These are phyloP conservation scores for Temnopleurus reevesii DNA, from an alignment of 53 echinoderm and acorn worm species.

Conservation along the genomic window DNA sequence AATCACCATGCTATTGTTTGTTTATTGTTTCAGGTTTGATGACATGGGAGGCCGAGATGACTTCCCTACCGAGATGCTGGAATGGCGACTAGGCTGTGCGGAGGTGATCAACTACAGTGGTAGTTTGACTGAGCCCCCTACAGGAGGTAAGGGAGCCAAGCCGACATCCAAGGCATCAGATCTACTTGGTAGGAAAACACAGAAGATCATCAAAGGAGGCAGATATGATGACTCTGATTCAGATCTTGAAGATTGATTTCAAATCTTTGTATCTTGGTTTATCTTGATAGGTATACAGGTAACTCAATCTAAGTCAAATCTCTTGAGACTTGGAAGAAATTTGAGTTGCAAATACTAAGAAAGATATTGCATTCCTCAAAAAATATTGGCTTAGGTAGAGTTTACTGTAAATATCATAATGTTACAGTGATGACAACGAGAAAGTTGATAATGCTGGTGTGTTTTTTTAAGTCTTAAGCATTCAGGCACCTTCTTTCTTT, in stretches of 20 bases:
- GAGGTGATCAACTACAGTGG: slow-evolving; percentile 92
- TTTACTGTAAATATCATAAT: too few relatives aligned
- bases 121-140: slow-evolving; percentile 86
- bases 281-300: too few relatives aligned
- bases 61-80: slow-evolving; percentile 97
- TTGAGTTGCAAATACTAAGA: too few relatives aligned
- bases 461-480: too few relatives aligned
- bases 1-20: background rate
- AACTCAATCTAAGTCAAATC: too few relatives aligned
- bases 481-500: too few relatives aligned
- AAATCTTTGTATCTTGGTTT: too few relatives aligned
- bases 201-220: slow-evolving; percentile 70
- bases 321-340: too few relatives aligned
- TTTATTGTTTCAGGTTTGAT: slow-evolving; percentile 74
- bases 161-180: slow-evolving; percentile 50
- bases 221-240: slow-evolving; percentile 87
- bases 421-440: too few relatives aligned
- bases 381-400: too few relatives aligned
- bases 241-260: slow-evolving; percentile 70
- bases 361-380: too few relatives aligned
- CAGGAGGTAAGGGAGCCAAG: slow-evolving; percentile 47
- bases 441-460: too few relatives aligned
- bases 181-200: slow-evolving; percentile 62
- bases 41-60: slow-evolving; percentile 91
- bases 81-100: slow-evolving; percentile 94